A percentile compares a stretch with the other conserved stretches of the same genome.
phyloP scores from a whole-genome alignment of 2,797 vertebrate genomes.

The Naso thynnoides region DNA sequence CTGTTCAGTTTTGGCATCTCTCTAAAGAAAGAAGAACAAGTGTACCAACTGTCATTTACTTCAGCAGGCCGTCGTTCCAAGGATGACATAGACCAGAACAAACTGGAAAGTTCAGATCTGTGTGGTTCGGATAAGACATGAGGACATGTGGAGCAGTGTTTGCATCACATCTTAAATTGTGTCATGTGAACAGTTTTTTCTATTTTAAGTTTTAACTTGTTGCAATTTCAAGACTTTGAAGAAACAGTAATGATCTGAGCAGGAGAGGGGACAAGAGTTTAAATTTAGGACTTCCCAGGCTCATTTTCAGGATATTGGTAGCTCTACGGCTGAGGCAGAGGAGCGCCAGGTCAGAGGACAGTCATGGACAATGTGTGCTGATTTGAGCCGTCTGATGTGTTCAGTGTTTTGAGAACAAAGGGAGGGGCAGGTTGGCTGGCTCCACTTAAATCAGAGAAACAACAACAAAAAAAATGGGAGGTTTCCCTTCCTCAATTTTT shows the following conservation, averaged over 20 bases:
- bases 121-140: not conserved
- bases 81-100: conserved; percentile 33
- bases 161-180: not conserved
- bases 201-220: conserved; percentile 6
- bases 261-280: not conserved
- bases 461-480: conserved; percentile 52
- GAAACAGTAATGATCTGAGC: conserved; percentile 10
- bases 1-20: conserved; percentile 21
- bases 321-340: conserved; percentile 20
- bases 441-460: conserved; percentile 61
- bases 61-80: conserved; percentile 23
- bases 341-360: conserved; percentile 12
- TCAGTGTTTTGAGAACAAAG: conserved; percentile 56
- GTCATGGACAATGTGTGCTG: conserved; percentile 33
- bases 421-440: conserved; percentile 51
- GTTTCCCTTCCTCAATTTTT: conserved; percentile 43
- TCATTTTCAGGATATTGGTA: conserved; percentile 40
- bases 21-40: conserved; percentile 22
- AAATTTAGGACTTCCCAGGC: conserved; percentile 32
- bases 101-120: conserved; percentile 23
- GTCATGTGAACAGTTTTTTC: not conserved
- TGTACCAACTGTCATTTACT: conserved; percentile 54
- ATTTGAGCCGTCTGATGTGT: conserved; percentile 60
- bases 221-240: conserved; percentile 2
- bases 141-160: not conserved